Evolutionary conservation across 2,888 invertebrate species (phyloP), one percentile per base, ranked within the genome.

Genomic region (Lagria hirta): DNA sequence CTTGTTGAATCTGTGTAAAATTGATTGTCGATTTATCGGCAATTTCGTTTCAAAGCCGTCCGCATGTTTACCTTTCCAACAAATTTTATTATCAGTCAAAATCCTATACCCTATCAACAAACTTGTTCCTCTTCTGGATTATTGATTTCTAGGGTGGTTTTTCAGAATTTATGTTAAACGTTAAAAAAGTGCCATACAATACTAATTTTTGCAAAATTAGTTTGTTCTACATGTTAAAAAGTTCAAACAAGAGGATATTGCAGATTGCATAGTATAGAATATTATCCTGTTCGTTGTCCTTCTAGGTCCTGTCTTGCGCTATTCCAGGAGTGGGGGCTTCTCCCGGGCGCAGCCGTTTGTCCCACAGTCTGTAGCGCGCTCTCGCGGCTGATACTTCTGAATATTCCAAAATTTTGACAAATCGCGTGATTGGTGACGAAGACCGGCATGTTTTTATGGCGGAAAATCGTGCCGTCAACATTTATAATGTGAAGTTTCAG

Each of bases 271-370:
- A 52, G 52, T 41, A 4, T 47, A 49, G 54, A 48, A 55, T 48
- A 48, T 53, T 51, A 54, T 54, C 52, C 50, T 52, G 56, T 51
- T 52, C 52, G 54, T 46, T 46, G 51, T 54, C 54, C 49, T 55
- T 27, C n/a, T 32, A 42, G 58, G 56, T 56, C 58, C 43, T 55
- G 63, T 60, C 58, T 56, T 61, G 56, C 63, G 61, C 58, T 55
- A 50, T 59, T 58, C 59, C 60, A 58, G 61, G 62, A 64, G 68
- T 67, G 70, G 68, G 70, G 70, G 69, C 69, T 68, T 55, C 60
- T 64, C 68, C 70, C 69, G 69, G 71, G 71, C 67, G 69, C 67
- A 63, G 66, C 65, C 69, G 71, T 66, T 62, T 60, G 65, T 62
- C 58, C 65, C 58, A 66, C 66, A 68, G 68, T 68, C 56, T 55